Evolutionary conservation across 2,113 vertebrate genomes (phyloP), one percentile per base, ranked within the genome.

Genomic region (Oncorhynchus mykiss): DNA sequence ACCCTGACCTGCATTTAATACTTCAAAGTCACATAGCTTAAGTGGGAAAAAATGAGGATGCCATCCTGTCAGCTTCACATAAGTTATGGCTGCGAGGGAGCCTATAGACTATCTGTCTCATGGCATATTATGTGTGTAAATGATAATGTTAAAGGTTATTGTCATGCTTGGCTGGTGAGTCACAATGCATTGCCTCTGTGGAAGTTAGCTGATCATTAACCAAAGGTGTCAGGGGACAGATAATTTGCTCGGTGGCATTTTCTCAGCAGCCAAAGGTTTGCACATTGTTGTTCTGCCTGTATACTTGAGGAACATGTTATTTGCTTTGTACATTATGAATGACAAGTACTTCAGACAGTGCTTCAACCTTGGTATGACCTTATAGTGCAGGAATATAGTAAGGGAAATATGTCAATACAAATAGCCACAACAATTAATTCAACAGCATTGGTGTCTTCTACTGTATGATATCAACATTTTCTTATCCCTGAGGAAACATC

Each of bases 61-160:
- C 81, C 25, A 74, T 48, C 77, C 77, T 81, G 88, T 90, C 86
- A 76, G 82, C 60, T 76, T 82, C 25, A 82, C 78, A 84, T 92
- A 88, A 93, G 86, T 86, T 86, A 92, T 91, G 77, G 83, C 80
- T 76, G 78, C 39, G 3, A 79, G 74, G 85, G 75, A 67, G 80
- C 85, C 83, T 87, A 88, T 88, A 86, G 90, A 89, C 87, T 90
- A 88, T 84, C 88, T 90, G 88, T 90, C 87, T 84, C 31, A 45
- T 72, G 45, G 79, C 83, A 85, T 91, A 90, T 89, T 89, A 76
- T 79, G 80, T 83, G 84, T 86, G 87, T 90, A 93, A 91, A 90
- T 88, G 85, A 88, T 88, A 91, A 87, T 85, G 85, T 86, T 90
- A 92, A 92, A 92, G 90, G 91, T 92, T 93, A 91, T 90, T 91